Evolutionary conservation across 2,797 vertebrate genomes (phyloP).

Genomic region (Squalus acanthias): DNA sequence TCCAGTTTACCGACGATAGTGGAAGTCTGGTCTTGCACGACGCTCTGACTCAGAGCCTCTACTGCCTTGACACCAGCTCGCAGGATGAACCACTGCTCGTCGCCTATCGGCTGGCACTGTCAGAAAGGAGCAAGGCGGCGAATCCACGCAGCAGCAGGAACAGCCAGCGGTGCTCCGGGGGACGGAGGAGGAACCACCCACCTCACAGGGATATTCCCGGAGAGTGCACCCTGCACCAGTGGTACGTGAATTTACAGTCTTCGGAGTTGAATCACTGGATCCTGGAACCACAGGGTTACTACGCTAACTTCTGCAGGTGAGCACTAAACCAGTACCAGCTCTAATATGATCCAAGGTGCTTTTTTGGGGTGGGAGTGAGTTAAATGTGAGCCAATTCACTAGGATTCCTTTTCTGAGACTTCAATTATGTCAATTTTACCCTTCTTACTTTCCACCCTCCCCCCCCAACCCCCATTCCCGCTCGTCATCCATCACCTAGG

Average conservation of each 20-base stretch:
- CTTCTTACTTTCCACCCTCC: background rate
- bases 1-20: conserved; percentile 60
- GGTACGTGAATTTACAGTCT: conserved; percentile 37
- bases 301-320: conserved; percentile 47
- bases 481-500: background rate
- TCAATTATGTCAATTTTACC: background rate
- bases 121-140: background rate
- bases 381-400: background rate
- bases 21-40: conserved; percentile 59
- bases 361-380: background rate
- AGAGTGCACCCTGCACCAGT: conserved; percentile 42
- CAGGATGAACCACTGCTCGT: conserved; percentile 56
- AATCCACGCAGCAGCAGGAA: conserved; percentile 19
- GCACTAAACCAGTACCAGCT: background rate
- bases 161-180: background rate
- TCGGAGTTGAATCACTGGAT: conserved; percentile 41
- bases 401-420: background rate
- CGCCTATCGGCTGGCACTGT: conserved; percentile 44
- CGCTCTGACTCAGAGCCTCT: conserved; percentile 59
- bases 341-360: background rate
- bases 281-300: conserved; percentile 45
- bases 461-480: background rate
- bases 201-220: background rate
- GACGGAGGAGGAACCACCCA: background rate
- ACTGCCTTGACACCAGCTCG: conserved; percentile 50